Evolutionary conservation across 2,797 vertebrate species (phyloP).

Genomic region (Gymnopithys bicolor): DNA sequence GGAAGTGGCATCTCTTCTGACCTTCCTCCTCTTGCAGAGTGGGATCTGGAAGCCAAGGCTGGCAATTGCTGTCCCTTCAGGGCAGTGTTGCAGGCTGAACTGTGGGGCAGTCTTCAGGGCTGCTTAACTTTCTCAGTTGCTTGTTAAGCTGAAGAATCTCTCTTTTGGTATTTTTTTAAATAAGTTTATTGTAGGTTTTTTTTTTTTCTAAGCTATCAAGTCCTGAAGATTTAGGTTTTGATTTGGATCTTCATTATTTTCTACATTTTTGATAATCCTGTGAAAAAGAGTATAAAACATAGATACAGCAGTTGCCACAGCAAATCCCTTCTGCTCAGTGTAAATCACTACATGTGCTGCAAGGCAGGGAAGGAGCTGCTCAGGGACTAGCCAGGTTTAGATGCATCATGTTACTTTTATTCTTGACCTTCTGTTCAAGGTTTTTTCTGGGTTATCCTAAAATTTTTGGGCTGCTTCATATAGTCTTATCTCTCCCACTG

Average conservation of each 20-base stretch:
- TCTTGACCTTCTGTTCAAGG: background rate
- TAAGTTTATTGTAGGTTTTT: background rate
- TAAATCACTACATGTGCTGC: background rate
- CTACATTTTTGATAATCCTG: background rate
- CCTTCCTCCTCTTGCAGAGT: background rate
- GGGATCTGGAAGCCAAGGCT: background rate
- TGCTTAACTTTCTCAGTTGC: background rate
- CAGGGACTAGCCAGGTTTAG: background rate
- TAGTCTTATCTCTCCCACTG: background rate
- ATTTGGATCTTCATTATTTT: background rate
- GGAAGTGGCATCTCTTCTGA: background rate
- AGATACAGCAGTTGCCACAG: background rate
- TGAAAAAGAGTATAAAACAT: background rate
- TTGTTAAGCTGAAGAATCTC: background rate
- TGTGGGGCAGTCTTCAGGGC: fast-evolving
- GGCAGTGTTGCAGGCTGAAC: background rate
- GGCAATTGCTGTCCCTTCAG: fast-evolving
- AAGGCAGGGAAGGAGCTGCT: background rate
- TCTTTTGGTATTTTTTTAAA: background rate
- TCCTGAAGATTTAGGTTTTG: background rate
- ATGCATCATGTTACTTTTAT: background rate
- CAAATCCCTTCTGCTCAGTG: background rate
- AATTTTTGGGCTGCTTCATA: background rate
- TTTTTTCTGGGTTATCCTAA: background rate
- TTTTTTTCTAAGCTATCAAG: background rate